Evolutionary conservation across 2,888 invertebrate species (phyloP).

Genomic region (Oscheius sp.): DNA sequence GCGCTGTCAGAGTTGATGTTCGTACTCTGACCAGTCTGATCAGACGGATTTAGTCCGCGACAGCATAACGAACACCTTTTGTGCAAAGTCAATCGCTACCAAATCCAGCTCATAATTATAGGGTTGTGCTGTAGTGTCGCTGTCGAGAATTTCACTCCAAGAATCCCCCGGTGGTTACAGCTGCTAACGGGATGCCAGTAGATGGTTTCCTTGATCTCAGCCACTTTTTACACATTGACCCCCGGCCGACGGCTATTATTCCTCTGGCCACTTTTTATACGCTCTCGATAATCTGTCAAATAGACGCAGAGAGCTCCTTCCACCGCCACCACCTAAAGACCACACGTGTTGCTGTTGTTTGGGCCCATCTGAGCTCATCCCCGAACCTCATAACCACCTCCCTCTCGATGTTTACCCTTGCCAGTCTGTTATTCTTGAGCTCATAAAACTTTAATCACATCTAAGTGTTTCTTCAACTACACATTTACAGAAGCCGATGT

Average conservation of each 20-base stretch:
- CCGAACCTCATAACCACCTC: not conserved
- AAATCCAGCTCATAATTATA: slow-evolving; percentile 18
- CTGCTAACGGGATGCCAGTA: too few relatives aligned
- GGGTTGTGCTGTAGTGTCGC: not conserved
- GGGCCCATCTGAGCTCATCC: slow-evolving; percentile 4
- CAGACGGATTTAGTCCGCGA: not conserved
- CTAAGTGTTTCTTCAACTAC: too few relatives aligned
- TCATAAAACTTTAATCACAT: not conserved
- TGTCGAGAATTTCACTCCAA: too few relatives aligned
- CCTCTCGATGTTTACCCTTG: not conserved
- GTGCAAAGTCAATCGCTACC: slow-evolving; percentile 13
- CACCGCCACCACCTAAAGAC: slow-evolving; percentile 6
- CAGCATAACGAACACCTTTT: slow-evolving; percentile 23
- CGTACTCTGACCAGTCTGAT: too few relatives aligned
- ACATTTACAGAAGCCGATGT: slow-evolving; percentile 15
- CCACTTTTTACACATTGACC: slow-evolving; percentile 23
- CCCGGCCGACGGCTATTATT: slow-evolving; percentile 10
- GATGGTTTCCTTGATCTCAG: slow-evolving; percentile 24
- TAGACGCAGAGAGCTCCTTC: too few relatives aligned
- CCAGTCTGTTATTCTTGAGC: slow-evolving; percentile 6
- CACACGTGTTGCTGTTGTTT: slow-evolving; percentile 18
- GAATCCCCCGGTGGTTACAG: too few relatives aligned
- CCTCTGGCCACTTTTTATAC: slow-evolving; percentile 28
- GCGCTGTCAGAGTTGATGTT: too few relatives aligned
- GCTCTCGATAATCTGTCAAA: slow-evolving; percentile 26